Percentiles rank a stretch among this genome's conserved stretches.
Conservation (phyloP, 2,797 vertebrate species). For the Poecilia picta region DNA sequence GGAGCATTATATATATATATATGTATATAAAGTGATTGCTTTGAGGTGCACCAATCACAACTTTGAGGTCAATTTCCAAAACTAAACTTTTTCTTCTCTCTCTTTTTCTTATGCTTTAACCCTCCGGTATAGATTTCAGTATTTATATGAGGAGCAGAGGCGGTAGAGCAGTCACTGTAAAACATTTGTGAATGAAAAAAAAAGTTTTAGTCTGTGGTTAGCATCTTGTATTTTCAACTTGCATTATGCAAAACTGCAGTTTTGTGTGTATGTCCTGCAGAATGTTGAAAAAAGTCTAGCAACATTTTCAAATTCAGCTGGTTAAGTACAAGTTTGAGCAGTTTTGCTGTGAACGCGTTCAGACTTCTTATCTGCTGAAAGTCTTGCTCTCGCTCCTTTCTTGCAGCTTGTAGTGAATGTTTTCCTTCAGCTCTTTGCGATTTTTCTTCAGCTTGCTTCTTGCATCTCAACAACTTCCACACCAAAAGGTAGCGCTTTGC, state of each 20-base stretch:
- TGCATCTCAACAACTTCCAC: background rate
- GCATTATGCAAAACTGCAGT: background rate
- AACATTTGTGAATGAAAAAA: background rate
- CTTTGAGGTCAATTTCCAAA: background rate
- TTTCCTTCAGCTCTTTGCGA: too few relatives aligned
- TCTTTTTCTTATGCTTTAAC: too few relatives aligned
- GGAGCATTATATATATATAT: too few relatives aligned
- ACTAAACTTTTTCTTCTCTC: background rate
- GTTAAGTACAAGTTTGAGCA: background rate
- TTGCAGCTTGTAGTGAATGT: background rate
- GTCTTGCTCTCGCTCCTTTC: background rate
- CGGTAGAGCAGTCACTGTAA: background rate
- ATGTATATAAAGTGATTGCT: background rate
- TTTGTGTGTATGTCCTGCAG: background rate
- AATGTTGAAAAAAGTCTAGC: background rate
- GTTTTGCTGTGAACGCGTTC: background rate
- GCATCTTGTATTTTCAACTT: background rate
- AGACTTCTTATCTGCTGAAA: background rate
- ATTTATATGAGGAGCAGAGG: background rate
- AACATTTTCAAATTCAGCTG: background rate
- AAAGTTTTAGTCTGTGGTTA: background rate
- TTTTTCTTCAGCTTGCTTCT: background rate
- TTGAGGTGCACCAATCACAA: background rate
- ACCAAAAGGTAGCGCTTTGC: background rate
- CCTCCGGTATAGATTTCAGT: background rate